Conservation (phyloP, 2,888 invertebrate genomes). For the Acrocera orbiculus region DNA sequence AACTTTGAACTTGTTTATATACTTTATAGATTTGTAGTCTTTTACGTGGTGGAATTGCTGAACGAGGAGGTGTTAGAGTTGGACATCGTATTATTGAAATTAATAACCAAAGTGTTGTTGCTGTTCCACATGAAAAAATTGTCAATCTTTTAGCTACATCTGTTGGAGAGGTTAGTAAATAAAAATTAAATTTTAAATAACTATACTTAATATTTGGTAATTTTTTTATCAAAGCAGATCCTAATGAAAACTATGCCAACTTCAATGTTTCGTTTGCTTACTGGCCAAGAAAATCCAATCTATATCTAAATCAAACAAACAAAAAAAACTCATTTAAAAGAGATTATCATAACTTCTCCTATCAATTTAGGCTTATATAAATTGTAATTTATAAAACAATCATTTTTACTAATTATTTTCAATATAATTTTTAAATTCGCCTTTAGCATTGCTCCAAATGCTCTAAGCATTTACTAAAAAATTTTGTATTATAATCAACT, state of each 20-base stretch:
- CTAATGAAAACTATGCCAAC: constrained; percentile 99
- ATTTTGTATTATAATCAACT: too few relatives aligned
- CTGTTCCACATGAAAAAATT: constrained; percentile 98
- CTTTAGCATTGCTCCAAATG: too few relatives aligned
- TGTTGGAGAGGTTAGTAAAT: constrained; percentile 76
- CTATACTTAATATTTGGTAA: neutral
- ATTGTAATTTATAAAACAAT: constrained; percentile 6
- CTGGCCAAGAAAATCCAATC: constrained; percentile 98
- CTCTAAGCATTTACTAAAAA: too few relatives aligned
- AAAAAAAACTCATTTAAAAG: neutral
- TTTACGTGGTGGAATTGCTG: constrained; percentile 94
- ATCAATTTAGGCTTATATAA: constrained; percentile 3
- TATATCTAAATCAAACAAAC: constrained; percentile 57
- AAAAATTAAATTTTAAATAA: neutral
- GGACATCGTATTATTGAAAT: constrained; percentile 99
- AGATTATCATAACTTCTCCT: constrained; percentile 1
- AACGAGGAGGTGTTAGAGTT: constrained; percentile 94
- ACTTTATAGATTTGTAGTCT: constrained; percentile 84
- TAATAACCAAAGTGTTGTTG: constrained; percentile 98
- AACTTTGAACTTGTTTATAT: constrained; percentile 10
- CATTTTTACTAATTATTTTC: constrained; percentile 3
- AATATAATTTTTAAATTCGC: neutral
- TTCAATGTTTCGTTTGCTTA: constrained; percentile 96
- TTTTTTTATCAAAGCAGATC: constrained; percentile 44
- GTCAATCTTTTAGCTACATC: constrained; percentile 97